phyloP scores from a whole-genome alignment of 2,797 vertebrate genomes.

The Clarias pachynema region DNA sequence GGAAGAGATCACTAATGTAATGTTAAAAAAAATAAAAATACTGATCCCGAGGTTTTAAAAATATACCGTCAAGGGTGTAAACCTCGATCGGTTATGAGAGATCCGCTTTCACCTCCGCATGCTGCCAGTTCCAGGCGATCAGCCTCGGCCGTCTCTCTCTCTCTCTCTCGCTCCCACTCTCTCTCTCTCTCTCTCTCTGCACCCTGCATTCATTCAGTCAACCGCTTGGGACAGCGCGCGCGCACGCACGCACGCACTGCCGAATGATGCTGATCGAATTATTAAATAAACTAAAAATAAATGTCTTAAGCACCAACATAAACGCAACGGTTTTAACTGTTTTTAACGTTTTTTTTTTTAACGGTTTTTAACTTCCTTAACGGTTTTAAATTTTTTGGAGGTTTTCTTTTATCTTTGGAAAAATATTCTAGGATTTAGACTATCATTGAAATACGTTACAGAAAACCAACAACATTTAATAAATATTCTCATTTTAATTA shows the following conservation, averaged over 20 bases:
- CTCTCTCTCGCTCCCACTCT: conserved; percentile 17
- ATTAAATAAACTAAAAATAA: background rate
- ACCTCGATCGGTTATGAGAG: conserved; percentile 42
- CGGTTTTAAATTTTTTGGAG: background rate
- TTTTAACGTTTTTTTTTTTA: no score
- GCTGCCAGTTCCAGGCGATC: conserved; percentile 42
- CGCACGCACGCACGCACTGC: background rate
- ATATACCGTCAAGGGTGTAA: conserved; percentile 44
- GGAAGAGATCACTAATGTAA: background rate
- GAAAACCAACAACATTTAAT: background rate
- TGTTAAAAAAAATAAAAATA: background rate
- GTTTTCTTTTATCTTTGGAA: no score
- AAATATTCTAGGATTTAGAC: background rate
- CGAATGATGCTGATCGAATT: background rate
- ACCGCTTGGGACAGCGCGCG: conserved; percentile 40
- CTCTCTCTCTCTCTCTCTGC: conserved; percentile 11
- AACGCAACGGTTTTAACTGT: background rate
- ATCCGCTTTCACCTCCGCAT: conserved; percentile 58
- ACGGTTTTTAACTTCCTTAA: no score
- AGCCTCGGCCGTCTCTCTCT: conserved; percentile 25
- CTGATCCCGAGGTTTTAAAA: background rate
- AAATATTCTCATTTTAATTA: background rate
- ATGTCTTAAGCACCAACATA: background rate
- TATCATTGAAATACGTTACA: background rate
- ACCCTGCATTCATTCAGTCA: conserved; percentile 31